These are phyloP conservation scores for Dicrurus megarhynchus DNA, from an alignment of 2,113 vertebrate genomes.

Conservation along the genomic window DNA sequence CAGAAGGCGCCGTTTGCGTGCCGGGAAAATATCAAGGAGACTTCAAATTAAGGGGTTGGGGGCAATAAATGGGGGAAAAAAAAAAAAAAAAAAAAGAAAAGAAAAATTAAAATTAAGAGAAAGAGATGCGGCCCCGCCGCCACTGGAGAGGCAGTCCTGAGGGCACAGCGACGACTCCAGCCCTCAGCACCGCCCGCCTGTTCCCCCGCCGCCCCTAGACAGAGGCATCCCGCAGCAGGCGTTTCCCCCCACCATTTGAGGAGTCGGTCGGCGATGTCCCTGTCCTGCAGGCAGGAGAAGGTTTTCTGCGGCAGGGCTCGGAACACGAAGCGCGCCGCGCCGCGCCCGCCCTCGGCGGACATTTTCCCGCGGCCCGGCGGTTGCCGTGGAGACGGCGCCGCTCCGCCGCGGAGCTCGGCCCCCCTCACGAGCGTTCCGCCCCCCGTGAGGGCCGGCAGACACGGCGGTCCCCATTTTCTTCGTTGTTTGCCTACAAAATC, in stretches of 20 bases:
- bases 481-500: background rate
- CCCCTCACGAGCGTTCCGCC: background rate
- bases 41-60: too few relatives aligned
- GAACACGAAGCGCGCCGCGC: slow-evolving; percentile 10
- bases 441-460: rapidly evolving
- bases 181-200: background rate
- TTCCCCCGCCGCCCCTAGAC: too few relatives aligned
- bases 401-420: background rate
- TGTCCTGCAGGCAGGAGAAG: slow-evolving; percentile 56
- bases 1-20: background rate
- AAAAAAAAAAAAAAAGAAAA: too few relatives aligned
- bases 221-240: too few relatives aligned
- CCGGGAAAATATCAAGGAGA: background rate
- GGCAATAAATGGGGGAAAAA: rapidly evolving
- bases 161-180: background rate
- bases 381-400: slow-evolving; percentile 34
- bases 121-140: too few relatives aligned
- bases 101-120: background rate
- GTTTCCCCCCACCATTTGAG: slow-evolving; percentile 71
- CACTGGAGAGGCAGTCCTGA: background rate
- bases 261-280: slow-evolving; percentile 49
- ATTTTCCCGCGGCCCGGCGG: slow-evolving; percentile 14
- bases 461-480: rapidly evolving
- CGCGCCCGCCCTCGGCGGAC: background rate
- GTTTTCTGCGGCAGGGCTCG: slow-evolving; percentile 61